Evolutionary conservation across 2,113 vertebrate genomes (phyloP), one percentile per base, ranked within the genome.

Genomic region (Nycticryphes semicollaris): DNA sequence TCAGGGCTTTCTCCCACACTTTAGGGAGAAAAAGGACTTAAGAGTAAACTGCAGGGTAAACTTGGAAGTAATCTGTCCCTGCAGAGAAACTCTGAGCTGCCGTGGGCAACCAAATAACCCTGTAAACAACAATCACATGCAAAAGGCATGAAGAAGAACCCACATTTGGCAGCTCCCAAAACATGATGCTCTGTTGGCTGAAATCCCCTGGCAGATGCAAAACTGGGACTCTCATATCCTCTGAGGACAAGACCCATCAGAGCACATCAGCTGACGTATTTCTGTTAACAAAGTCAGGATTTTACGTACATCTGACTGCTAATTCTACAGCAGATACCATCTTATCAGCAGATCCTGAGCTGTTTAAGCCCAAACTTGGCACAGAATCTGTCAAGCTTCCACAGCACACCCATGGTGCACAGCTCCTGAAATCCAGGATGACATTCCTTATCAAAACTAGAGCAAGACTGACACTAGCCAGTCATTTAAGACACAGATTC

Each of bases 111-210:
- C 48, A 33, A 27, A 31, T 28, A 56, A 50, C 47, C 67, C 15
- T 13, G 7, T 24, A 35, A 60, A 45, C 33, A 47, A 56, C 33
- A 19, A 24, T 12, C 37, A 30, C 28, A 33, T 24, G 50, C 62
- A 63, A 53, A 59, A 7, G 16, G 30, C 33, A 35, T 25, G 47
- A 60, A 51, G 20, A 45, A 69, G 70, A 74, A 47, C 17, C 12
- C 47, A 28, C 10, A 9, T 45, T 10, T 45, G 35, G 47, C 64
- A 30, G 47, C 45, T 78, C 24, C 72, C 41, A 33, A 79, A 74
- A 31, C 22, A 13, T 0, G 1, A 19, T 0, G 0, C 10, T 78
- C 66, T 59, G 21, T 25, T 6, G 2, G 30, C 35, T 84, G 77
- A 78, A 90, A 62, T 31, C 20, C 24, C 24, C 25, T 9, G 28